Conservation (phyloP, 1,140 invertebrate genomes). For the Rhyacophila brunnea region DNA sequence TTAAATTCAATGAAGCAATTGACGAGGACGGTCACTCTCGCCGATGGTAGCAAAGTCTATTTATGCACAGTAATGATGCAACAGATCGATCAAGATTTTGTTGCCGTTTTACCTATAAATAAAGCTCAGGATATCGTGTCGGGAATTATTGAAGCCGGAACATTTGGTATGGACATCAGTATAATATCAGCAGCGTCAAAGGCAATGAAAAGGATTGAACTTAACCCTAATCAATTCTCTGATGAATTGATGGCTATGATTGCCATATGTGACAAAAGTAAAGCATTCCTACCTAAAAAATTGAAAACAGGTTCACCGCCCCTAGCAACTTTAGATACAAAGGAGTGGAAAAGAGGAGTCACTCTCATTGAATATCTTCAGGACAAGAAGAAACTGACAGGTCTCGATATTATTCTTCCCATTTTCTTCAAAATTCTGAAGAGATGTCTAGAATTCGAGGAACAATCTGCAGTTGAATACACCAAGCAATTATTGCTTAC, state of each 20-base stretch:
- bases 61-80: constrained; percentile 49
- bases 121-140: constrained; percentile 48
- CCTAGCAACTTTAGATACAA: constrained; percentile 59
- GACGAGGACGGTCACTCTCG: constrained; percentile 43
- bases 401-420: constrained; percentile 65
- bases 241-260: constrained; percentile 62
- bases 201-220: constrained; percentile 67
- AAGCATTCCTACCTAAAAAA: constrained; percentile 41
- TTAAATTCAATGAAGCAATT: constrained; percentile 45
- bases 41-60: constrained; percentile 33
- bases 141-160: constrained; percentile 51
- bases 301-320: constrained; percentile 49
- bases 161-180: constrained; percentile 54
- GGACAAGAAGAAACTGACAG: constrained; percentile 71
- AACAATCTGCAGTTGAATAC: constrained; percentile 84
- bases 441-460: constrained; percentile 75
- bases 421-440: constrained; percentile 80
- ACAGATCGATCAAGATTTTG: constrained; percentile 60
- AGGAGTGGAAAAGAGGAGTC: constrained; percentile 75
- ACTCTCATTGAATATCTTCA: constrained; percentile 83
- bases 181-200: constrained; percentile 61
- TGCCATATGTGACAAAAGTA: constrained; percentile 40
- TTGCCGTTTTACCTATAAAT: constrained; percentile 47
- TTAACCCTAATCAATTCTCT: constrained; percentile 64
- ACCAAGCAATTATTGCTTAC: constrained; percentile 84